Evolutionary conservation across 1,140 invertebrate species (phyloP).

Genomic region (Zaprionus kolodkinae): DNA sequence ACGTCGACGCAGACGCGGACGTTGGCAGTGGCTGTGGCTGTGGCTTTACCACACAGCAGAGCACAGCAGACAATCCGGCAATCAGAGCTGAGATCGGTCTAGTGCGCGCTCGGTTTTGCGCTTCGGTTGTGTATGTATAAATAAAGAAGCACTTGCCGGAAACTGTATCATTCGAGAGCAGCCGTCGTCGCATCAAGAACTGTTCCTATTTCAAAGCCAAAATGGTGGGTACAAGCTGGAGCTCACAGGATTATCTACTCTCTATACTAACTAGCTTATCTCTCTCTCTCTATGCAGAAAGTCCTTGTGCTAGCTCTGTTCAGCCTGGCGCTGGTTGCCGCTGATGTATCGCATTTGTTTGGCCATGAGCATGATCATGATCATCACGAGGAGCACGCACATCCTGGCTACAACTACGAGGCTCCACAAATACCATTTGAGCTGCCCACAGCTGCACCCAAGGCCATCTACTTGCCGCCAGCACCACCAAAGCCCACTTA

Average conservation of each 20-base stretch:
- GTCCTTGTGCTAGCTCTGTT: constrained; percentile 58
- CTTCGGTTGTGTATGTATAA: constrained; percentile 76
- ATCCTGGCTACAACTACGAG: constrained; percentile 72
- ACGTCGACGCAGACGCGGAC: constrained; percentile 15
- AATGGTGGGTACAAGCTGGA: constrained; percentile 51
- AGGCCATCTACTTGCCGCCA: constrained; percentile 59
- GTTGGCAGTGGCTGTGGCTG: too few species aligned
- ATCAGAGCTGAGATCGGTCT: constrained; percentile 23
- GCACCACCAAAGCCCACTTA: constrained; percentile 45
- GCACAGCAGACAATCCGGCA: constrained; percentile 23
- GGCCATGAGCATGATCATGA: constrained; percentile 57
- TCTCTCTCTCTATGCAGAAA: constrained; percentile 52
- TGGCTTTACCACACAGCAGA: constrained; percentile 28
- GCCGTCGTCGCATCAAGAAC: constrained; percentile 65
- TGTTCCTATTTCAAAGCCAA: constrained; percentile 16
- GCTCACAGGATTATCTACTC: neutral
- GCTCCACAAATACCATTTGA: constrained; percentile 68
- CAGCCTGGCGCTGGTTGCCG: constrained; percentile 64
- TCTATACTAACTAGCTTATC: neutral
- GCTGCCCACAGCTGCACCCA: constrained; percentile 55
- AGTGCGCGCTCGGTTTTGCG: constrained; percentile 44
- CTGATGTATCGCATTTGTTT: constrained; percentile 74
- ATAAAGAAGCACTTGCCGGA: constrained; percentile 78
- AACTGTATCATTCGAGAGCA: constrained; percentile 76
- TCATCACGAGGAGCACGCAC: constrained; percentile 52